A percentile compares a stretch with the other conserved stretches of the same genome.
Conservation (phyloP, 2,888 invertebrate genomes). For the Hirtodrosophila trivittata region DNA sequence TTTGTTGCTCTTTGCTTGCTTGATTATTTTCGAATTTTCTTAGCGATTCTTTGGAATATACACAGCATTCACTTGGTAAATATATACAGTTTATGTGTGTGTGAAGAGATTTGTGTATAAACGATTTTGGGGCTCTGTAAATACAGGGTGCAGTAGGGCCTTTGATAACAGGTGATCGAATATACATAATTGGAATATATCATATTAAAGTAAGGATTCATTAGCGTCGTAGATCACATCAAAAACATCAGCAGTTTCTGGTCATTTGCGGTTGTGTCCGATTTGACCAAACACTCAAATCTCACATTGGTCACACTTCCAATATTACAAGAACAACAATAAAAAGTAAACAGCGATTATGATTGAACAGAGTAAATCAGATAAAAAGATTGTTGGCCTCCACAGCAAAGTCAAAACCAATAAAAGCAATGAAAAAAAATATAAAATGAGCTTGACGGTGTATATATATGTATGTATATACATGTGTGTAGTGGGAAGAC, state of each 20-base stretch:
- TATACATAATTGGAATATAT: no score
- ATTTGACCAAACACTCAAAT: neutral
- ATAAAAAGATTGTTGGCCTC: slow-evolving; percentile 52
- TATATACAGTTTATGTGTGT: slow-evolving; percentile 34
- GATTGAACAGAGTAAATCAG: slow-evolving; percentile 41
- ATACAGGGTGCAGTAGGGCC: slow-evolving; percentile 28
- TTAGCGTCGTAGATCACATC: no score
- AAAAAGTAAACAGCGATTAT: slow-evolving; percentile 55
- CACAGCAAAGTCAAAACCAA: slow-evolving; percentile 25
- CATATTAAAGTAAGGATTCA: no score
- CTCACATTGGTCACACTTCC: slow-evolving; percentile 29
- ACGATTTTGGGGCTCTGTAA: slow-evolving; percentile 12
- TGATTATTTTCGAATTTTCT: slow-evolving; percentile 62
- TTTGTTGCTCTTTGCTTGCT: slow-evolving; percentile 41
- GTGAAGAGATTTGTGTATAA: slow-evolving; percentile 60
- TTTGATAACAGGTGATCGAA: slow-evolving; percentile 9
- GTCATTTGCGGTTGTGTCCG: no score
- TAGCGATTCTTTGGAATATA: slow-evolving; percentile 70
- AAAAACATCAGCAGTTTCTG: no score
- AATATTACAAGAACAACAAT: slow-evolving; percentile 21
- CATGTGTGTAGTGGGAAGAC: slow-evolving; percentile 15
- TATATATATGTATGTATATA: neutral
- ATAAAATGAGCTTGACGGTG: slow-evolving; percentile 6
- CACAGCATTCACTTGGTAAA: slow-evolving; percentile 37
- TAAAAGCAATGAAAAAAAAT: slow-evolving; percentile 9